Base-by-base conservation (phyloP, 2,113 vertebrate genomes). In the Vicugna pacos region DNA sequence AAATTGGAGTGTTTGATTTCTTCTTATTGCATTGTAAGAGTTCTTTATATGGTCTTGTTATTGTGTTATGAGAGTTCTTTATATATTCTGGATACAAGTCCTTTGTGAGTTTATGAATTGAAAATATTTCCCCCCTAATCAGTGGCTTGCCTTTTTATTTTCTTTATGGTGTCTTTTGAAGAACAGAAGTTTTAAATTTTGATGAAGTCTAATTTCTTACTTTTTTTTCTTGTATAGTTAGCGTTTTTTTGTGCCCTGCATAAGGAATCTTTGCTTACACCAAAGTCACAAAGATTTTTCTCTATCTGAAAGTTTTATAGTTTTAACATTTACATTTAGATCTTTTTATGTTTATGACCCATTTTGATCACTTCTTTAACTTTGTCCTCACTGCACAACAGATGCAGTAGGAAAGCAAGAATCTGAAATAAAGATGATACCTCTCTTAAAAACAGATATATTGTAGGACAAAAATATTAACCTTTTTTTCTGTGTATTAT, bases 111-210 rank as follows among this genome's bases (percentile, higher is more conserved):
- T 54, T 77, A 50, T 93, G 60, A 58, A 90, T 87, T 90, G 64
- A 94, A 65, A 67, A 20, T 89, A 87, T 72, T 77, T 87, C 12
- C 32, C 26, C 20, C 32, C 26, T 16, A 48, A 42, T 89, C 80
- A 54, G 22, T 82, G 64, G 10, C 35, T 81, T 79, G 56, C 20
- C 20, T 67, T 96, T 88, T 84, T 28, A 26, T 89, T 85, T 73
- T 62, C 8, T n/a, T 32, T 60, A 88, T 48, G 46, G n/a, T 73
- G 17, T 72, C 32, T 81, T 92, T 96, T 90, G 73, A 90, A 89
- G 73, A 95, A 54, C 48, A 56, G 54, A 91, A 77, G 32, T 92
- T 95, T 79, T 79, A 82, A 96, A 94, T 83, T 80, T 85, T 84
- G 91, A 12, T 62, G 35, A 84, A 69, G 62, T 86, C 64, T 87